Evolutionary conservation across 35 echinoderm and acorn worm species (phyloP).

Genomic region (Anneissia japonica): DNA sequence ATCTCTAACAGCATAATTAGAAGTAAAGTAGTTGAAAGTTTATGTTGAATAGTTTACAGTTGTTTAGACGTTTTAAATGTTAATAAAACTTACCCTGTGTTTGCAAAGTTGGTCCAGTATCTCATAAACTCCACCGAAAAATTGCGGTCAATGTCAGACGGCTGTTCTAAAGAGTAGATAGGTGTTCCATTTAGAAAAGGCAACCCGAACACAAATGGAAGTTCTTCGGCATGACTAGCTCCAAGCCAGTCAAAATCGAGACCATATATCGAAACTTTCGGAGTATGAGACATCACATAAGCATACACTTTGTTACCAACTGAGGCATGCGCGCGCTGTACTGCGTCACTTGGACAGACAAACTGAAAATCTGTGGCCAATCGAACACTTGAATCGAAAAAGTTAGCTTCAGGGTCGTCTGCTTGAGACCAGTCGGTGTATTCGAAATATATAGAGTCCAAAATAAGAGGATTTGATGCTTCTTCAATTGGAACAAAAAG

Average conservation of each 20-base stretch:
- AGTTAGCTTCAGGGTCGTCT: slow-evolving; percentile 49
- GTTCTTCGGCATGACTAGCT: slow-evolving; percentile 32
- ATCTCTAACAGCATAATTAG: too few relatives aligned
- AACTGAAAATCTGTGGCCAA: slow-evolving; percentile 40
- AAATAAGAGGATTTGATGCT: slow-evolving; percentile 1
- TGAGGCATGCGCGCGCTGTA: slow-evolving; percentile 29
- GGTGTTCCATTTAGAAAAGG: slow-evolving; percentile 24
- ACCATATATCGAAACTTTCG: neutral
- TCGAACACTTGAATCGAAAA: slow-evolving; percentile 27
- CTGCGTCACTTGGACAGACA: slow-evolving; percentile 36
- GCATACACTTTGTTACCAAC: slow-evolving; percentile 25
- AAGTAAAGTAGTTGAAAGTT: too few relatives aligned
- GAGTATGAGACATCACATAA: slow-evolving; percentile 54
- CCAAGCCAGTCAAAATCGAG: slow-evolving; percentile 27
- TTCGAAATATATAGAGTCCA: slow-evolving; percentile 41
- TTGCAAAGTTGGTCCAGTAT: slow-evolving; percentile 67
- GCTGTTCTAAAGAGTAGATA: neutral
- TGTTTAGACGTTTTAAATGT: too few relatives aligned
- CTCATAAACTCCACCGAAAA: slow-evolving; percentile 43
- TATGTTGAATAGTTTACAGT: too few relatives aligned
- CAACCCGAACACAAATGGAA: slow-evolving; percentile 51
- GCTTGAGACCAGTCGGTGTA: slow-evolving; percentile 59
- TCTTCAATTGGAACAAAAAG: neutral
- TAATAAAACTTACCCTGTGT: slow-evolving; percentile 49
- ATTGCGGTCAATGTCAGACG: slow-evolving; percentile 7